These are phyloP conservation scores for Eristalis intricaria DNA, from an alignment of 2,888 invertebrate species.

Conservation along the genomic window DNA sequence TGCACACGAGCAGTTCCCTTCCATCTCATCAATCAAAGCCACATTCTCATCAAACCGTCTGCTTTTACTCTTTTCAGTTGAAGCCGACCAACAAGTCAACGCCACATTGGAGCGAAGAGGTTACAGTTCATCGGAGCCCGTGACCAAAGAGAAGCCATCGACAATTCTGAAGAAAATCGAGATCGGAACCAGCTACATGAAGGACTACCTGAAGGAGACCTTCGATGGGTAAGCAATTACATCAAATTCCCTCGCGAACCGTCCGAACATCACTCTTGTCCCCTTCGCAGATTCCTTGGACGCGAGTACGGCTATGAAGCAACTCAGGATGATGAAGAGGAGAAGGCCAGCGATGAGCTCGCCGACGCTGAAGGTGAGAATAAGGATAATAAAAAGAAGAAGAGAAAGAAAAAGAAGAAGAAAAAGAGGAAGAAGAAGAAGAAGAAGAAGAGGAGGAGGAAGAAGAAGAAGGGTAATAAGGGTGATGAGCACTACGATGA, in stretches of 20 bases:
- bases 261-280: conserved; percentile 8
- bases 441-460: conserved; percentile 50
- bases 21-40: background rate
- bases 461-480: conserved; percentile 54
- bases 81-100: conserved; percentile 80
- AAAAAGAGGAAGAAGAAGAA: conserved; percentile 73
- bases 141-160: conserved; percentile 80
- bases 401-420: conserved; percentile 74
- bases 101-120: conserved; percentile 78
- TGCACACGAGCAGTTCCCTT: background rate
- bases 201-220: conserved; percentile 78
- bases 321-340: conserved; percentile 79
- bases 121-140: conserved; percentile 77
- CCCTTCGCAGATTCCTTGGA: conserved; percentile 77
- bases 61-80: conserved; percentile 75
- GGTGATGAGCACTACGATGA: conserved; percentile 40
- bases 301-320: conserved; percentile 77
- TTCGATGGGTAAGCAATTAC: conserved; percentile 78
- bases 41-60: conserved; percentile 58
- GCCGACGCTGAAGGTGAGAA: conserved; percentile 76
- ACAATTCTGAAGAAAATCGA: conserved; percentile 80
- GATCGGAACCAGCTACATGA: conserved; percentile 79
- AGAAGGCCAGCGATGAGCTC: conserved; percentile 76
- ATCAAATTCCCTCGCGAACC: conserved; percentile 76
- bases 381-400: conserved; percentile 74